Conservation (phyloP, 2,113 vertebrate genomes). For the Herpetotheres cachinnans region DNA sequence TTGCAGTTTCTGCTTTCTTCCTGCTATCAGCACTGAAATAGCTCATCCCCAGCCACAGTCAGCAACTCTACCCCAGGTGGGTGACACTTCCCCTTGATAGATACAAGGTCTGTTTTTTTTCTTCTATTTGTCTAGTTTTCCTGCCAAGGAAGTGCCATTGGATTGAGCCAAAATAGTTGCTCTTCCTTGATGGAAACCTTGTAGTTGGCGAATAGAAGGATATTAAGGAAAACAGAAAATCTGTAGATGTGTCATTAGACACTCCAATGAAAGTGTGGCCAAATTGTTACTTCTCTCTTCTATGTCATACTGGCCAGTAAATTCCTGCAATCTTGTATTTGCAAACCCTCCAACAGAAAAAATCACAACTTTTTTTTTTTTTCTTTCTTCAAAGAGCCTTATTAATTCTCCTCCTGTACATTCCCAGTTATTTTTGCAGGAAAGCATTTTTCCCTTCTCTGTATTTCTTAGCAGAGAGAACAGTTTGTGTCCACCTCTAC, state of each 20-base stretch:
- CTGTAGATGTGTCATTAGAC: slow-evolving; percentile 9
- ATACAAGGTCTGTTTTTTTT: slow-evolving; percentile 1
- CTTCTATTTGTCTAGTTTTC: slow-evolving; percentile 18
- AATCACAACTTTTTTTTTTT: background rate
- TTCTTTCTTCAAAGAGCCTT: background rate
- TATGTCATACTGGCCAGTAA: background rate
- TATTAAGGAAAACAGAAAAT: slow-evolving; percentile 36
- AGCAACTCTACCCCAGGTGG: slow-evolving; percentile 40
- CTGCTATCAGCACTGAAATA: slow-evolving; percentile 39
- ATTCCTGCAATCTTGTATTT: background rate
- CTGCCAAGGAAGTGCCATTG: slow-evolving; percentile 43
- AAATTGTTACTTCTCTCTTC: background rate
- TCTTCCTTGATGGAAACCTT: slow-evolving; percentile 17
- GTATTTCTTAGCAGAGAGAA: background rate
- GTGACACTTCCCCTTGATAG: slow-evolving; percentile 1
- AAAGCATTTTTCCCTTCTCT: background rate
- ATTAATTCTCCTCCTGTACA: background rate
- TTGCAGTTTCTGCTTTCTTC: slow-evolving; percentile 12
- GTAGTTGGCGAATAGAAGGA: slow-evolving; percentile 8
- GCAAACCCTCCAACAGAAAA: background rate
- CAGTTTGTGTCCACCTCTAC: slow-evolving; percentile 10
- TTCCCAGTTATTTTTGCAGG: background rate
- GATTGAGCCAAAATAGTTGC: slow-evolving; percentile 9
- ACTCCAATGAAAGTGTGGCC: background rate
- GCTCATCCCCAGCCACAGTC: slow-evolving; percentile 33